Evolutionary conservation across 2,113 vertebrate genomes (phyloP), one percentile per base, ranked within the genome.

Genomic region (Nothobranchius furzeri): DNA sequence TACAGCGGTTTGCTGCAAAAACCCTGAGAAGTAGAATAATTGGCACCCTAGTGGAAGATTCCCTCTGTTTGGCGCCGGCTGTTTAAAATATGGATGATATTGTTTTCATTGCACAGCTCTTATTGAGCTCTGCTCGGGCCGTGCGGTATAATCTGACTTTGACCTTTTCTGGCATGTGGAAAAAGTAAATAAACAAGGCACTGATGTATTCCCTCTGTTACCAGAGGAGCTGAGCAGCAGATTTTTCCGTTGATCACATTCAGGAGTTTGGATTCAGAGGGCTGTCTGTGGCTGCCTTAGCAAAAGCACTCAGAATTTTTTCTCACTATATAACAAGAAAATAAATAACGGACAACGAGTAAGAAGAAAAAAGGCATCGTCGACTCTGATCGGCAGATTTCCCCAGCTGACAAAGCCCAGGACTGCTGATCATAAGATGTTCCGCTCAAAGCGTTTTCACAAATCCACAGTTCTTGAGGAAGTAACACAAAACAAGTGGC

Each of bases 71-170:
- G 78, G 83, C 85, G 73, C 88, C 88, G 89, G 87, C 88, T 92
- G 87, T 88, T 92, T 93, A 90, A 92, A 93, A 93, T 93, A 92
- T 93, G 92, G 86, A 93, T 93, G 91, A 87, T 93, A 89, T 88
- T 91, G 89, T 92, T 92, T 90, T 88, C 88, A 89, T 89, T 87
- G 89, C 79, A 56, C 73, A 54, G 75, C 76, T 92, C 90, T 91
- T 90, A 90, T 91, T 90, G 86, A 91, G 89, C 92, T 91, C 90
- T 88, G 78, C 76, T 83, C 60, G 70, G 85, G 76, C 85, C 62
- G 45, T 70, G 83, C 74, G 42, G 87, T 70, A 84, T 90, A 87
- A 91, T 89, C 85, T 64, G 85, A 89, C 88, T 85, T 83, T 93
- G 90, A 92, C 90, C 91, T 93, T 91, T 92, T 84, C 87, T 81